Conservation (phyloP, 2,888 invertebrate species). For the Cyrtodaria siliqua region DNA sequence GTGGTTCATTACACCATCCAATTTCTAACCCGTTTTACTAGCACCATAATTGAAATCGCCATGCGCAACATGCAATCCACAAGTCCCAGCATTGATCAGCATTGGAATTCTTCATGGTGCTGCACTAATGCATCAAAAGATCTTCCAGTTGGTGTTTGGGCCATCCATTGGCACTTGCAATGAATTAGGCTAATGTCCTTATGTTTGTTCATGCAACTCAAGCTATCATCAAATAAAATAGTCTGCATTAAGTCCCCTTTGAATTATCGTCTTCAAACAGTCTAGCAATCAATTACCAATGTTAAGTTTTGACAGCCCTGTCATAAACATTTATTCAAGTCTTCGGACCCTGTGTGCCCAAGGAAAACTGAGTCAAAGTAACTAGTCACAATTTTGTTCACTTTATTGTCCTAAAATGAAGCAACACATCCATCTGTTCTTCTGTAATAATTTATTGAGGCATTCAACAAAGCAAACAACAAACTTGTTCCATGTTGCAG, state of each 20-base stretch:
- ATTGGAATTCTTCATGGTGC: constrained; percentile 10
- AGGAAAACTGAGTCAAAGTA: constrained; percentile 49
- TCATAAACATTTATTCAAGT: constrained; percentile 29
- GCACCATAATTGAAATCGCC: constrained; percentile 53
- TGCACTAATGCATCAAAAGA: constrained; percentile 25
- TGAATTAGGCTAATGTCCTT: too few relatives aligned
- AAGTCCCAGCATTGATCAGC: constrained; percentile 61
- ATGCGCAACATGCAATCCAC: constrained; percentile 63
- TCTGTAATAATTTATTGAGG: constrained; percentile 43
- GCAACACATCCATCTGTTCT: constrained; percentile 62
- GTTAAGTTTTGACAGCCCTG: constrained; percentile 22
- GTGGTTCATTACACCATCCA: constrained; percentile 69
- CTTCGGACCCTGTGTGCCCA: constrained; percentile 36
- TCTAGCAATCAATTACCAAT: too few relatives aligned
- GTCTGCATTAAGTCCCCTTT: too few relatives aligned
- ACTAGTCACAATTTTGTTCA: constrained; percentile 22
- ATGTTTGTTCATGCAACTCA: too few relatives aligned
- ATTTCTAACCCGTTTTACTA: constrained; percentile 42
- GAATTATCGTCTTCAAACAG: too few relatives aligned
- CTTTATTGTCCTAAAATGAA: constrained; percentile 38
- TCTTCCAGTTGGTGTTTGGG: constrained; percentile 47
- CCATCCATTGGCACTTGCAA: constrained; percentile 48
- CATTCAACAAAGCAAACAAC: constrained; percentile 55
- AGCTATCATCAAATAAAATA: too few relatives aligned
- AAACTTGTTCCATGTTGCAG: constrained; percentile 36